Evolutionary conservation across 2,888 invertebrate genomes (phyloP).

Genomic region (Drepana falcataria): DNA sequence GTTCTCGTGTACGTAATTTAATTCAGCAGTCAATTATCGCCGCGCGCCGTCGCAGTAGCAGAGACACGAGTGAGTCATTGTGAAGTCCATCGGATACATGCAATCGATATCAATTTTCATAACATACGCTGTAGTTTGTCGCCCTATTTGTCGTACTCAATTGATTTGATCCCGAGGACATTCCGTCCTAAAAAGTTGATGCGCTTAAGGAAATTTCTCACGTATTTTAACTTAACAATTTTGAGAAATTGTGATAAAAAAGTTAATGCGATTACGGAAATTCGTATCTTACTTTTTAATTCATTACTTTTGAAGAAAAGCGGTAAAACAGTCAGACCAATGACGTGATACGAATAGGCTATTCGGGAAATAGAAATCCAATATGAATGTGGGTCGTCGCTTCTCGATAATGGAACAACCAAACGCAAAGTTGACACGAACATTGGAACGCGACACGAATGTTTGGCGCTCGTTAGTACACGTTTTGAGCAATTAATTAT

Average conservation of each 20-base stretch:
- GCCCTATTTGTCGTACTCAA: conserved; percentile 21
- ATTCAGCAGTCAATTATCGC: conserved; percentile 45
- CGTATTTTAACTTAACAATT: no score
- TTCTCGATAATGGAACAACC: conserved; percentile 47
- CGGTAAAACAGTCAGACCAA: neutral
- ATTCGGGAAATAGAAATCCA: conserved; percentile 41
- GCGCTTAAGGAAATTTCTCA: no score
- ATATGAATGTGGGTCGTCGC: conserved; percentile 43
- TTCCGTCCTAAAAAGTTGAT: neutral
- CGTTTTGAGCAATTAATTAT: conserved; percentile 15
- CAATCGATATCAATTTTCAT: conserved; percentile 37
- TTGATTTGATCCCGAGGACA: conserved; percentile 30
- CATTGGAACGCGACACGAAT: conserved; percentile 40
- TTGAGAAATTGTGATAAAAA: neutral
- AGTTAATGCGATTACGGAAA: conserved; percentile 4
- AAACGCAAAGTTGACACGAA: conserved; percentile 46
- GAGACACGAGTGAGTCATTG: conserved; percentile 47
- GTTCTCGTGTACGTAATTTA: conserved; percentile 50
- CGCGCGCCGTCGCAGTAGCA: conserved; percentile 18
- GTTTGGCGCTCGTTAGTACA: conserved; percentile 19
- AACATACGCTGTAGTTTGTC: conserved; percentile 16
- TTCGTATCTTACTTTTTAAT: neutral
- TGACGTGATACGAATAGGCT: conserved; percentile 30
- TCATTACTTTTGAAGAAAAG: no score
- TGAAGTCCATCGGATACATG: conserved; percentile 12